Evolutionary conservation across 2,797 vertebrate genomes (phyloP).

Genomic region (Sebastes vulpes): DNA sequence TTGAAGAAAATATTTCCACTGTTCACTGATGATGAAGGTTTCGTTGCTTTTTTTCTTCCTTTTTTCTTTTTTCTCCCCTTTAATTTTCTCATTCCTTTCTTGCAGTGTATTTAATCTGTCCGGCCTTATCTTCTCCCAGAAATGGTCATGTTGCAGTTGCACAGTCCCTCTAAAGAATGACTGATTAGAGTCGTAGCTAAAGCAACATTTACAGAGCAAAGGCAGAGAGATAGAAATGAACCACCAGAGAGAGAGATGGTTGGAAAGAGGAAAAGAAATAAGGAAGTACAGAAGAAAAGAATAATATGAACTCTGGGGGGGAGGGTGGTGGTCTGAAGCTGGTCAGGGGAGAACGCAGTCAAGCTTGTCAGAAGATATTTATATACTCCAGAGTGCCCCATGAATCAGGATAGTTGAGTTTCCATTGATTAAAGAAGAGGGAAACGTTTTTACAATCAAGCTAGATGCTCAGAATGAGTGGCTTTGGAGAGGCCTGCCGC

Average conservation of each 20-base stretch:
- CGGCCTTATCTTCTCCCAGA: slow-evolving; percentile 60
- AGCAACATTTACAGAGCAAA: slow-evolving; percentile 48
- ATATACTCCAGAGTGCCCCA: slow-evolving; percentile 78
- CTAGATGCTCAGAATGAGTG: slow-evolving; percentile 69
- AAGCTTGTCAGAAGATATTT: slow-evolving; percentile 83
- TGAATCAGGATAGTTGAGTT: slow-evolving; percentile 81
- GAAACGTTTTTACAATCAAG: slow-evolving; percentile 83
- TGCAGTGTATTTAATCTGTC: slow-evolving; percentile 51
- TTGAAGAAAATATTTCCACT: slow-evolving; percentile 50
- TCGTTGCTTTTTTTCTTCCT: slow-evolving; percentile 46
- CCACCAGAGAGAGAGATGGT: slow-evolving; percentile 13
- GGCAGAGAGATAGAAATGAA: slow-evolving; percentile 6
- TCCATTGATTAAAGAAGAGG: slow-evolving; percentile 87
- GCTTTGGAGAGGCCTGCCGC: slow-evolving; percentile 59
- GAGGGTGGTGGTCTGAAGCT: slow-evolving; percentile 17
- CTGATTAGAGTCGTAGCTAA: slow-evolving; percentile 65
- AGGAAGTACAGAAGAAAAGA: slow-evolving; percentile 34
- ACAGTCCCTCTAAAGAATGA: slow-evolving; percentile 59
- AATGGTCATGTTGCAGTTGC: slow-evolving; percentile 64
- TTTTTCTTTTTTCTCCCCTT: slow-evolving; percentile 1
- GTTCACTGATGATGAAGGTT: slow-evolving; percentile 63
- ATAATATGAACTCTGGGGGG: slow-evolving; percentile 4
- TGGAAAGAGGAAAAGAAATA: slow-evolving; percentile 20
- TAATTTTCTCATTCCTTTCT: slow-evolving; percentile 29
- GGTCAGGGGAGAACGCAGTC: slow-evolving; percentile 52